phyloP scores from a whole-genome alignment of 2,888 invertebrate species.

The Scaptodrosophila latifasciaeformis region DNA sequence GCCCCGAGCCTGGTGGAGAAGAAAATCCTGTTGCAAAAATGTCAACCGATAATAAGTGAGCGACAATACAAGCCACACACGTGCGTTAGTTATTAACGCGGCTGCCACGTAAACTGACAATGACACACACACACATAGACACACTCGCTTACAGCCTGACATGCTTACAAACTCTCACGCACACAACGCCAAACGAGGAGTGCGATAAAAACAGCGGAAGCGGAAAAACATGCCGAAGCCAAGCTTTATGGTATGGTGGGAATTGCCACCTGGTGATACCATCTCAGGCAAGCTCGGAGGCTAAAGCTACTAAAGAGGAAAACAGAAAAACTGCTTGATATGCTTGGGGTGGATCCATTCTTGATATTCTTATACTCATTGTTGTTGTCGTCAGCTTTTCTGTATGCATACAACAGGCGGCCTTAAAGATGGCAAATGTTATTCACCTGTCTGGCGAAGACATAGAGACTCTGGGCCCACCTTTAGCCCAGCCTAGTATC shows the following conservation, averaged over 20 bases:
- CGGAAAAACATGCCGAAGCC: constrained; percentile 45
- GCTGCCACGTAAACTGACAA: constrained; percentile 36
- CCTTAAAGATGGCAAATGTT: constrained; percentile 41
- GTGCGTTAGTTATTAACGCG: constrained; percentile 44
- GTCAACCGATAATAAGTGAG: constrained; percentile 34
- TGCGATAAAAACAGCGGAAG: constrained; percentile 67
- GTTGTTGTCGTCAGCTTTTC: too few species aligned
- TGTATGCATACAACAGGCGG: constrained; percentile 54
- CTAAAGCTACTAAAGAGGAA: constrained; percentile 30
- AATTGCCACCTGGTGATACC: constrained; percentile 30
- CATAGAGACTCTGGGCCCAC: too few species aligned
- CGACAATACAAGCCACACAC: constrained; percentile 6
- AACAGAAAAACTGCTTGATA: constrained; percentile 31
- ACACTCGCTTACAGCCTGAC: not conserved
- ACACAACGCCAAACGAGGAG: constrained; percentile 9
- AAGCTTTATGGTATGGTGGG: not conserved
- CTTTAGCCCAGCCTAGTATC: too few species aligned
- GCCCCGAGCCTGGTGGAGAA: too few species aligned
- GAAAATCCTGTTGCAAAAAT: constrained; percentile 27
- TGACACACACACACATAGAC: constrained; percentile 21
- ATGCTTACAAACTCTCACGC: not conserved
- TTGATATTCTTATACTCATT: too few species aligned
- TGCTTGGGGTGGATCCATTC: too few species aligned
- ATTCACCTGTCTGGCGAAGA: constrained; percentile 59
- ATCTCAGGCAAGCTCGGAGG: constrained; percentile 23